A percentile compares a stretch with the other conserved stretches of the same genome.
phyloP scores from a whole-genome alignment of 2,113 vertebrate genomes.

The Podarcis muralis region DNA sequence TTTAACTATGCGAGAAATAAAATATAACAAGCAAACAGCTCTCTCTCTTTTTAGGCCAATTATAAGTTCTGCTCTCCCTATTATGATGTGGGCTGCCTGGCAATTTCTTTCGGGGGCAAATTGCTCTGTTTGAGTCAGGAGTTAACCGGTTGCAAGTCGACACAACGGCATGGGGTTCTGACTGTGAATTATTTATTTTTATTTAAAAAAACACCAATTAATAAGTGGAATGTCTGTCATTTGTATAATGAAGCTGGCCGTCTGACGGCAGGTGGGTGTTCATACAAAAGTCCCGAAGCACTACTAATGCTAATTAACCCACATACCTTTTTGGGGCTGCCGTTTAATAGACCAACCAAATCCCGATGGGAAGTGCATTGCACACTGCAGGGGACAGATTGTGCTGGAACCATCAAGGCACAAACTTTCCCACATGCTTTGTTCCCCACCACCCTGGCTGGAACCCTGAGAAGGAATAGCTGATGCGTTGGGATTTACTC shows the following conservation, averaged over 20 bases:
- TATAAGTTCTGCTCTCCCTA: slow-evolving; percentile 39
- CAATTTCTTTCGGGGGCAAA: slow-evolving; percentile 2
- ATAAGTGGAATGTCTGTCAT: slow-evolving; percentile 26
- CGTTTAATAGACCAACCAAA: slow-evolving; percentile 27
- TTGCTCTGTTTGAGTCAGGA: slow-evolving; percentile 12
- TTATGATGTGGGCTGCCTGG: slow-evolving; percentile 9
- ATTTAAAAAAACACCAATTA: slow-evolving; percentile 29
- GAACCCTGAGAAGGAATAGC: too few species aligned
- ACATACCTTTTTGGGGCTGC: background rate
- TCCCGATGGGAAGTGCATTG: background rate
- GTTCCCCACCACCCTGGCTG: too few species aligned
- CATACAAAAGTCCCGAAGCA: background rate
- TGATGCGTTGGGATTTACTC: too few species aligned
- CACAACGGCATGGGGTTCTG: background rate
- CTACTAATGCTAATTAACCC: background rate
- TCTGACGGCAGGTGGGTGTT: background rate
- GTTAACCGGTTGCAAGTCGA: slow-evolving; percentile 15
- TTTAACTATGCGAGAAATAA: slow-evolving; percentile 58
- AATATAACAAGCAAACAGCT: slow-evolving; percentile 39
- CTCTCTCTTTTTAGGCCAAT: slow-evolving; percentile 44
- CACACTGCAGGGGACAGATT: background rate
- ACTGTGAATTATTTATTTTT: background rate
- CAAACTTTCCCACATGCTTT: too few species aligned
- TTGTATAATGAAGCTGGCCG: background rate
- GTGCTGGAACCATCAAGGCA: too few species aligned